Evolutionary conservation across 37 sponge, comb jelly and placozoan species (phyloP).

Genomic region (Ianthella basta): DNA sequence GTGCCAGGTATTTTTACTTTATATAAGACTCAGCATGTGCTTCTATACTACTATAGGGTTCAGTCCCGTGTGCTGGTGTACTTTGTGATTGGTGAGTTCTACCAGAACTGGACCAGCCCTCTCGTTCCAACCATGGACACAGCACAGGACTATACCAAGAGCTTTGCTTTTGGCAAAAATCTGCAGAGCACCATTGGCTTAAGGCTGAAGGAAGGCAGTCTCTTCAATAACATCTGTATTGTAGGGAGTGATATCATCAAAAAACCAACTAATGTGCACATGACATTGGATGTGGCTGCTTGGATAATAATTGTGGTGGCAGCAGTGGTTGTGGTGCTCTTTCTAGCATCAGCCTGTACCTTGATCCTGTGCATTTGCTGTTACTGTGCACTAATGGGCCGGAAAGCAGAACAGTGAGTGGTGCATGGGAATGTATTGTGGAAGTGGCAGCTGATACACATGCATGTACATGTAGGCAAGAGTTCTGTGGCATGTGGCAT

Average conservation of each 20-base stretch:
- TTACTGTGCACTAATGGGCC: slow-evolving; percentile 22
- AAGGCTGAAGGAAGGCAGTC: background rate
- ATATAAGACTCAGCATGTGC: no score
- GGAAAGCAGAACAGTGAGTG: slow-evolving; percentile 29
- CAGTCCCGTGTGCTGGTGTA: background rate
- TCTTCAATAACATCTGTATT: background rate
- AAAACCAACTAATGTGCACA: background rate
- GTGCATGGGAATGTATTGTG: no score
- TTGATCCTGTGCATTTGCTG: slow-evolving; percentile 40
- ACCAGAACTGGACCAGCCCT: slow-evolving; percentile 27
- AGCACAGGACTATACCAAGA: slow-evolving; percentile 6
- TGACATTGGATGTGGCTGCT: background rate
- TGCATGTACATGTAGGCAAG: no score
- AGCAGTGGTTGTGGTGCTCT: slow-evolving; percentile 45
- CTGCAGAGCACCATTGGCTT: background rate
- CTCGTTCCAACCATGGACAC: slow-evolving; percentile 26
- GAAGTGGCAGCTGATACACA: no score
- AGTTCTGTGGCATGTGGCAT: no score
- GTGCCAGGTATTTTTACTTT: no score
- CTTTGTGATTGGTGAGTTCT: background rate
- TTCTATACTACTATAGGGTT: background rate
- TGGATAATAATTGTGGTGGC: slow-evolving; percentile 40
- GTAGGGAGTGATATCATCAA: slow-evolving; percentile 21
- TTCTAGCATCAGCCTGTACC: slow-evolving; percentile 32
- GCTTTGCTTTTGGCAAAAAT: background rate